phyloP scores from a whole-genome alignment of 2,113 vertebrate genomes.

The Peromyscus maniculatus region DNA sequence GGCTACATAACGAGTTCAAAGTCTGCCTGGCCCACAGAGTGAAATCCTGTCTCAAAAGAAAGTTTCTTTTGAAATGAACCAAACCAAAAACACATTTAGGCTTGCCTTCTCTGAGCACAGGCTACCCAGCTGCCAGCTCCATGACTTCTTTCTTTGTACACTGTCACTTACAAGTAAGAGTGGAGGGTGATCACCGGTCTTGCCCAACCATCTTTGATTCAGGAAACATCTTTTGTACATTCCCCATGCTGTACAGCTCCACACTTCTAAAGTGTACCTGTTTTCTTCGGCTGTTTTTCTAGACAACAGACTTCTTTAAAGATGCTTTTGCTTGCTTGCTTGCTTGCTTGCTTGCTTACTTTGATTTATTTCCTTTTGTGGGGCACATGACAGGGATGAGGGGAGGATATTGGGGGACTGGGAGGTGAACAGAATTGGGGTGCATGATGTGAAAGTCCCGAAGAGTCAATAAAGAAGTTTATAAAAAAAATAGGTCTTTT shows the following conservation, averaged over 20 bases:
- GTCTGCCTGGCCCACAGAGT: neutral
- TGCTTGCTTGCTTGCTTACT: no score
- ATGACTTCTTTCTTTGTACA: no score
- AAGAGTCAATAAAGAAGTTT: no score
- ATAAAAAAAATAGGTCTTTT: neutral
- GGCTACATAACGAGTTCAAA: neutral
- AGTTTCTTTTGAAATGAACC: neutral
- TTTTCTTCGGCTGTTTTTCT: neutral
- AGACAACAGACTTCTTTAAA: neutral
- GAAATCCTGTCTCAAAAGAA: neutral
- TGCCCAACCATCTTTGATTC: neutral
- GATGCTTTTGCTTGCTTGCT: no score
- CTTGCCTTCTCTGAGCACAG: neutral
- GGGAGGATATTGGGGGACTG: no score
- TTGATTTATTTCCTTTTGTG: no score
- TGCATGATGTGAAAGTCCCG: no score
- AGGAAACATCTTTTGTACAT: neutral
- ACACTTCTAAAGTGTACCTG: neutral
- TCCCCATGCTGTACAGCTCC: rapidly evolving
- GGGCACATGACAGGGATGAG: no score
- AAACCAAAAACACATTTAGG: neutral
- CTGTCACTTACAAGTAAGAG: rapidly evolving
- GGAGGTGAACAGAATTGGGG: no score
- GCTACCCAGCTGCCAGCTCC: neutral
- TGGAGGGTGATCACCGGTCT: neutral